Evolutionary conservation across 1,140 invertebrate species (phyloP), one percentile per base, ranked within the genome.

Genomic region (Trypoxylus dichotomus): DNA sequence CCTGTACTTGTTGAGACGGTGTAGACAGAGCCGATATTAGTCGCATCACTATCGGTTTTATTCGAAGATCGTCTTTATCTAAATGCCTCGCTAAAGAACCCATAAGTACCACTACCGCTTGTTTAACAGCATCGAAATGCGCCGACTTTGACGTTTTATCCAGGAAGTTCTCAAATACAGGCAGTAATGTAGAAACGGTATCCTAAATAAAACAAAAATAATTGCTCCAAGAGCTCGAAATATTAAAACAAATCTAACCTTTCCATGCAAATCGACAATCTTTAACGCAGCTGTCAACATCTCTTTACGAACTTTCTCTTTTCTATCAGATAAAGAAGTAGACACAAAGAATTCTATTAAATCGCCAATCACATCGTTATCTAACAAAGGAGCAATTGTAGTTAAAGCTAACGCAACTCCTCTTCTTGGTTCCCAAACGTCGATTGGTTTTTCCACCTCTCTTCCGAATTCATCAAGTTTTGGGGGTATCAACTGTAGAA

Each of bases 1-100:
- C 96, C 91, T 99, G 98, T 1, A 99, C 97, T 91, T 96, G 85
- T 86, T 99, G 96, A 32, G 98, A 99, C 10, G 98, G 98, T 43
- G 98, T 99, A 6, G 95, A 95, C 0, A 99, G 88, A 2, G 97
- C 95, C 79, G 94, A 92, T 47, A 99, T 92, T 37, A 99, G 88
- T 82, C 97, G 92, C 80, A 91, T 91, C 15, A 99, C 94, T 82
- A 99, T 99, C 1, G 97, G 96, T 84, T 96, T 94, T 72, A 95
- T 92, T 88, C 97, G 85, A 0, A 92, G 89, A 87, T 99, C 96
- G 82, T 94, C 93, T 74, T 94, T 94, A 78, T 98, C 96, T 80
- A 99, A 91, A 91, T 99, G 97, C 43, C 95, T 91, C 1, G 98
- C 98, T 79, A 99, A 88, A 0, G 94, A 97, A 15, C 98, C 98